phyloP scores from a whole-genome alignment of 2,113 vertebrate species.

The Martes martes region DNA sequence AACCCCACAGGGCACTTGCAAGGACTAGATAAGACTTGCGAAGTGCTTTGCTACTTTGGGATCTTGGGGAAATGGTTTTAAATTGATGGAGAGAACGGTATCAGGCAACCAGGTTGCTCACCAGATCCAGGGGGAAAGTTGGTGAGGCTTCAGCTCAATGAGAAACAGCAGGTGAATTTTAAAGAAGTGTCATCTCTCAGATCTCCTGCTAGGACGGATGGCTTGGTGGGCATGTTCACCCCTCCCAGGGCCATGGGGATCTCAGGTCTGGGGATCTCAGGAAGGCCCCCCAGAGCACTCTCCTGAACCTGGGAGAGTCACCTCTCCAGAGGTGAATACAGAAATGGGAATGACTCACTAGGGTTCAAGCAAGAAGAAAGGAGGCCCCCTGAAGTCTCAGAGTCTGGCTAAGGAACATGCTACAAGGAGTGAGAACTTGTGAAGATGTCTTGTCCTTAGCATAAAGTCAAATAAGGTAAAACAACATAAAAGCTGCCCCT shows the following conservation, averaged over 20 bases:
- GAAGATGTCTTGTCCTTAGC: background rate
- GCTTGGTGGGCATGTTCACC: background rate
- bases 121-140: background rate
- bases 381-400: background rate
- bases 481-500: background rate
- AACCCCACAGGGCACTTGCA: background rate
- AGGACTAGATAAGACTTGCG: background rate
- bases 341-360: background rate
- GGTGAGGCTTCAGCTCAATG: background rate
- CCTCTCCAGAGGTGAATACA: background rate
- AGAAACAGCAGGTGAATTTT: background rate
- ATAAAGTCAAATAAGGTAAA: background rate
- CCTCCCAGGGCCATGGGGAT: too few relatives aligned
- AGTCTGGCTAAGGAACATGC: background rate
- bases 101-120: background rate
- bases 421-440: background rate
- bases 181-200: background rate
- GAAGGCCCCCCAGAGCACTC: too few relatives aligned
- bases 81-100: background rate
- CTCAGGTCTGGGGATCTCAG: background rate
- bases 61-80: background rate
- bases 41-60: background rate
- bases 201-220: background rate
- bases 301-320: too few relatives aligned
- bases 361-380: background rate